A percentile compares a stretch with the other conserved stretches of the same genome.
These are phyloP conservation scores for Remorina albescens DNA, from an alignment of 2,797 vertebrate species.

Conservation along the genomic window DNA sequence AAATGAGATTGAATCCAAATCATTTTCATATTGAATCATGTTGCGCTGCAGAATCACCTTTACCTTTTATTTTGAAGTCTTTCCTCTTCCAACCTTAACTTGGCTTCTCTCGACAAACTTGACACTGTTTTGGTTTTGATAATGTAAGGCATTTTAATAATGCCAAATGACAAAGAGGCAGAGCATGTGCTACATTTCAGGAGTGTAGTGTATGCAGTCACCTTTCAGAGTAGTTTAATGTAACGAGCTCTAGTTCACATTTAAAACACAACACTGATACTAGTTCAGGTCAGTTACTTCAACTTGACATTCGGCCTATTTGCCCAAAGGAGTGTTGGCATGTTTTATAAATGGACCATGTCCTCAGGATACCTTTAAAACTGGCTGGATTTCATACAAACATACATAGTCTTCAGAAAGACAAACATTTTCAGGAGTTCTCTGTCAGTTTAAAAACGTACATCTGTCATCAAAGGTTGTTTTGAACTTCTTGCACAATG, in stretches of 20 bases:
- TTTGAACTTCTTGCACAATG: constrained; percentile 71
- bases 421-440: constrained; percentile 31
- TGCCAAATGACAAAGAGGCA: background rate
- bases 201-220: background rate
- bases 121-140: background rate
- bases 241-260: too few relatives aligned
- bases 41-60: too few relatives aligned
- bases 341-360: background rate
- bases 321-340: background rate
- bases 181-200: background rate
- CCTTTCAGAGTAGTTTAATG: background rate
- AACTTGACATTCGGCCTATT: background rate
- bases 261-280: too few relatives aligned
- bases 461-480: constrained; percentile 67
- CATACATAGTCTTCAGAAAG: constrained; percentile 8
- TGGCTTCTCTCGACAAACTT: background rate
- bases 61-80: constrained; percentile 46
- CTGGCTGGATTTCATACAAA: background rate
- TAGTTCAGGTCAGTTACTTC: background rate
- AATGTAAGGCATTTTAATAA: background rate
- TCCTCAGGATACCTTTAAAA: background rate
- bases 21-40: too few relatives aligned
- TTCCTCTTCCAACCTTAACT: background rate
- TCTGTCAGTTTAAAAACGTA: constrained; percentile 34
- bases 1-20: background rate